Evolutionary conservation across 1,140 invertebrate species (phyloP).

Genomic region (Augochlora pura): DNA sequence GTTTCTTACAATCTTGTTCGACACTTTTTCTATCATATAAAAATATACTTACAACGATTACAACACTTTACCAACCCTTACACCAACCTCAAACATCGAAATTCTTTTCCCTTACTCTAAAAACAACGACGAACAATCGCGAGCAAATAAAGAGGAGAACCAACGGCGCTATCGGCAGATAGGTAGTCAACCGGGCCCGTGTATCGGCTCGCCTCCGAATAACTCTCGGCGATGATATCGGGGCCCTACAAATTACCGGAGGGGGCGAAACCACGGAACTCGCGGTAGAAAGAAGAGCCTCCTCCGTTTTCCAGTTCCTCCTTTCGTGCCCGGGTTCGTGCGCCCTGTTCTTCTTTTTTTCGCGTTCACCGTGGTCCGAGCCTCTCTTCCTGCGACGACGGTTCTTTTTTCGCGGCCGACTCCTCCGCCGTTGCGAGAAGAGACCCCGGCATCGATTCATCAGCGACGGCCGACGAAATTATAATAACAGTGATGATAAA

Average conservation of each 20-base stretch:
- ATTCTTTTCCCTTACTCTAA: no score
- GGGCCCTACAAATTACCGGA: constrained; percentile 67
- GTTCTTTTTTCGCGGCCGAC: constrained; percentile 26
- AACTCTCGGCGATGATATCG: constrained; percentile 68
- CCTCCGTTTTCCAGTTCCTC: constrained; percentile 47
- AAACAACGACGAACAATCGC: no score
- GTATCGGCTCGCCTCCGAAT: constrained; percentile 61
- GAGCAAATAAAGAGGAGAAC: constrained; percentile 16
- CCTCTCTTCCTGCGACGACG: background rate
- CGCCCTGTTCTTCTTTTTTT: constrained; percentile 27
- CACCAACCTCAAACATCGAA: no score
- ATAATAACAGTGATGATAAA: constrained; percentile 70
- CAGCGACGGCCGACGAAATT: constrained; percentile 58
- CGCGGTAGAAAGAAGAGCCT: constrained; percentile 35
- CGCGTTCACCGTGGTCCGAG: constrained; percentile 21
- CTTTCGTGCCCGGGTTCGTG: constrained; percentile 42
- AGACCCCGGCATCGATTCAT: constrained; percentile 59
- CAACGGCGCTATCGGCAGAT: constrained; percentile 59
- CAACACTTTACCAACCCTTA: no score
- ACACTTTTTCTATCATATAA: no score
- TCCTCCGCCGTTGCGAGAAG: constrained; percentile 20
- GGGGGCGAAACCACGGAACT: constrained; percentile 60
- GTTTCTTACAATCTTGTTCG: no score
- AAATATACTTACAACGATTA: no score
- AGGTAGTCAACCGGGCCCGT: constrained; percentile 63